Percentiles rank a stretch among this genome's conserved stretches.
Conservation (phyloP, 2,888 invertebrate species). For the Ormyrus rosae region DNA sequence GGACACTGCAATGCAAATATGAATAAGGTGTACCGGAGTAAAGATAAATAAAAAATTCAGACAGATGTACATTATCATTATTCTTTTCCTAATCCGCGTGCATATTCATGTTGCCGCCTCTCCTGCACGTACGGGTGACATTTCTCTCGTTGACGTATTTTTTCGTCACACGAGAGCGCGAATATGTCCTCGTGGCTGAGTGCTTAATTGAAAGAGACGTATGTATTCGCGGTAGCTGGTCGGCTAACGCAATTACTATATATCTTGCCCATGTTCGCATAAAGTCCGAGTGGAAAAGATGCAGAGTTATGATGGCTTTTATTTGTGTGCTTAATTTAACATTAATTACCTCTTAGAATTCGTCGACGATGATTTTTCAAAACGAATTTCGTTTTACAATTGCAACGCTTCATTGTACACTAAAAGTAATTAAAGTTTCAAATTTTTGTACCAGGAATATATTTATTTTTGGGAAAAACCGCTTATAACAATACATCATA, state of each 20-base stretch:
- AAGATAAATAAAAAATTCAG: slow-evolving; percentile 39
- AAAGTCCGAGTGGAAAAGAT: slow-evolving; percentile 35
- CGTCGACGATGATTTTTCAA: slow-evolving; percentile 13
- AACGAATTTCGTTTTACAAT: slow-evolving; percentile 16
- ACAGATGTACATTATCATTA: slow-evolving; percentile 49
- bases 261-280: slow-evolving; percentile 19
- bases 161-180: slow-evolving; percentile 45
- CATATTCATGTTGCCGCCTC: slow-evolving; percentile 42
- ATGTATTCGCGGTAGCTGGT: slow-evolving; percentile 33
- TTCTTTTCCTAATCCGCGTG: slow-evolving; percentile 30
- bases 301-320: slow-evolving; percentile 16
- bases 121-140: slow-evolving; percentile 31
- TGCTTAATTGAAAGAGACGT: slow-evolving; percentile 51
- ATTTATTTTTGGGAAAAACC: slow-evolving; percentile 2
- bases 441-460: slow-evolving; percentile 10
- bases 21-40: slow-evolving; percentile 24
- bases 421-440: background rate
- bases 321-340: slow-evolving; percentile 20
- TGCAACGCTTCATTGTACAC: slow-evolving; percentile 6
- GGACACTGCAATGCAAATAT: slow-evolving; percentile 22
- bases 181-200: slow-evolving; percentile 36
- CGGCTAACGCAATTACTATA: slow-evolving; percentile 33
- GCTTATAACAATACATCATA: slow-evolving; percentile 17
- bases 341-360: slow-evolving; percentile 26
- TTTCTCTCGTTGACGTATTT: slow-evolving; percentile 50